Percentiles rank a stretch among this genome's conserved stretches.
These are phyloP conservation scores for Altica lythri DNA, from an alignment of 2,888 invertebrate species.

Conservation along the genomic window DNA sequence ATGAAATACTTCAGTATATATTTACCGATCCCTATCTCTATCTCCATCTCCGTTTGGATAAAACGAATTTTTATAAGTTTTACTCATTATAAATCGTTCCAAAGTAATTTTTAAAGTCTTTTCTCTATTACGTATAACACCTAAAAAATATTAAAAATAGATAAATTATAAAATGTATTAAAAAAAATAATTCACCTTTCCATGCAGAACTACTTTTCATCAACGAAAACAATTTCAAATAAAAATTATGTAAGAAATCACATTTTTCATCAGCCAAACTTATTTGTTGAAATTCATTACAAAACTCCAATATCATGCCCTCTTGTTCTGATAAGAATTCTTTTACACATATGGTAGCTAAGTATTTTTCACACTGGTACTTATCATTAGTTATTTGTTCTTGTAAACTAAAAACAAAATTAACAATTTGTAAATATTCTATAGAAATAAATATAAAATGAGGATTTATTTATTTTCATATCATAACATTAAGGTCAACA, in stretches of 20 bases:
- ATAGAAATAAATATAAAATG: no score
- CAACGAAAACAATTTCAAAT: conserved; percentile 70
- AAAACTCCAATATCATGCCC: conserved; percentile 73
- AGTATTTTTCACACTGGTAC: conserved; percentile 72
- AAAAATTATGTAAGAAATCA: conserved; percentile 82
- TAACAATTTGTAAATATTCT: neutral
- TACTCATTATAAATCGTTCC: conserved; percentile 88
- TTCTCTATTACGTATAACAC: conserved; percentile 71
- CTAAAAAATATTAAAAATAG: conserved; percentile 54
- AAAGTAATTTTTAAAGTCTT: conserved; percentile 80
- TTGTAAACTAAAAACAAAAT: conserved; percentile 55
- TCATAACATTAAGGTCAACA: no score
- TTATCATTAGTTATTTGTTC: conserved; percentile 71
- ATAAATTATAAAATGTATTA: no score
- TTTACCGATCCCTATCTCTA: conserved; percentile 83
- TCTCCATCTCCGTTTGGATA: conserved; percentile 98
- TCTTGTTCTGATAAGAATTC: conserved; percentile 82
- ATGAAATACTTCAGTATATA: no score
- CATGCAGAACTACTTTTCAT: conserved; percentile 73
- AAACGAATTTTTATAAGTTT: conserved; percentile 89
- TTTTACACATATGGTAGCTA: conserved; percentile 76
- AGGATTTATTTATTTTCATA: no score
- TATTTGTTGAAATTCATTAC: conserved; percentile 77
- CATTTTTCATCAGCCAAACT: conserved; percentile 90
- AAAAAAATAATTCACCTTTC: conserved; percentile 73